Evolutionary conservation across 2,888 invertebrate genomes (phyloP), one percentile per base, ranked within the genome.

Genomic region (Drosophila putrida): DNA sequence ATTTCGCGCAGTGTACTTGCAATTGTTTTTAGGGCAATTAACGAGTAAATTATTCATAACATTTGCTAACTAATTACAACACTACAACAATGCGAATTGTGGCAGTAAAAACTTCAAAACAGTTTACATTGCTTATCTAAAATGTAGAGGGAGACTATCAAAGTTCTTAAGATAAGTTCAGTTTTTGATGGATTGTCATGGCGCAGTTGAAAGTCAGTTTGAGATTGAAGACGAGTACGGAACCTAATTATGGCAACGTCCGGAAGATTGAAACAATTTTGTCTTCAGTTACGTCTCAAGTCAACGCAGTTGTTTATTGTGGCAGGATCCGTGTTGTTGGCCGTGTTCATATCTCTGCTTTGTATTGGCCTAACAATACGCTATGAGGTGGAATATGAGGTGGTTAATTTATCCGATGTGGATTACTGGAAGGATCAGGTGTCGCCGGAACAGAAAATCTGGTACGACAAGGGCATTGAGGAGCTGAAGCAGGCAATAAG

Each of bases 401-500:
- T 90, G 20, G 78, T 80, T 33, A 82, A 87, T 55, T 58, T 82
- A 28, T 80, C 71, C 4, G 77, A 88, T 51, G 80, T 90, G 15
- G 60, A 75, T 15, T 91, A 88, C 59, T 89, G 88, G 87, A 89
- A 86, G 36, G 80, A 83, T 15, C 54, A 59, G 20, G 72, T 90
- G 13, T 71, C 90, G 0, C 6, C 50, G 0, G 80, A 86, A 25
- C 91, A 92, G 55, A 65, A 82, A 28, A 10, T 77, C 62, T 94
- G 94, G 94, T 93, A 82, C 31, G 84, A 92, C 1, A 88, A 93
- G 11, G 94, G 93, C 0, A 88, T 93, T 4, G 88, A 92, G 6
- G 94, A 94, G 65, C 80, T 94, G 11, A 91, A 94, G 13, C 93
- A 93, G 35, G 94, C 95, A 0, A 90, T 95, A 6, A 90, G 92